Conservation (phyloP, 2,797 vertebrate genomes). For the Malacoctenus gilli region DNA sequence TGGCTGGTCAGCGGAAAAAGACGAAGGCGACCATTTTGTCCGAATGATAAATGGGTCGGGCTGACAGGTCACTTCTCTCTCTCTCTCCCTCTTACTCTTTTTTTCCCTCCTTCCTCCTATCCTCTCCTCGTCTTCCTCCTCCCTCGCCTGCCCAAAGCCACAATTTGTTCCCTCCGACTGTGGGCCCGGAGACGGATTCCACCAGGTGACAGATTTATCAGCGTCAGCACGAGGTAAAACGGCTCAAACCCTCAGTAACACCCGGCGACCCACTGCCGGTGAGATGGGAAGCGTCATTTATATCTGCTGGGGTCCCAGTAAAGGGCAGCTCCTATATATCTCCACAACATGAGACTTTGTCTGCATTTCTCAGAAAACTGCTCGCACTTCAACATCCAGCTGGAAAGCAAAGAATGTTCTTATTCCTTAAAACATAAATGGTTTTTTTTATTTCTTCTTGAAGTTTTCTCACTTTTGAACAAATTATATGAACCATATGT, state of each 20-base stretch:
- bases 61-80: conserved; percentile 91
- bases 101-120: conserved; percentile 35
- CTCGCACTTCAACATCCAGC: conserved; percentile 44
- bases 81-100: conserved; percentile 70
- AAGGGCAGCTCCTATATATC: conserved; percentile 75
- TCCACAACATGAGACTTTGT: conserved; percentile 56
- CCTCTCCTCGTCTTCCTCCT: conserved; percentile 31
- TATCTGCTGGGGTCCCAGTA: conserved; percentile 76
- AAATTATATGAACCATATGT: conserved; percentile 75
- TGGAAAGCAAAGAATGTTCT: conserved; percentile 45
- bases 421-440: conserved; percentile 53
- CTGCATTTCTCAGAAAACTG: conserved; percentile 50
- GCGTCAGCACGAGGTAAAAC: conserved; percentile 85
- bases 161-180: conserved; percentile 88
- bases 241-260: conserved; percentile 82
- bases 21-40: conserved; percentile 88
- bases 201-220: conserved; percentile 93
- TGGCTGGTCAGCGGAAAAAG: conserved; percentile 82
- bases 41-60: conserved; percentile 89
- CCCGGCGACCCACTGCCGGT: conserved; percentile 75
- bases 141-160: conserved; percentile 81
- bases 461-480: conserved; percentile 58
- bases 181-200: conserved; percentile 86
- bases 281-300: conserved; percentile 82
- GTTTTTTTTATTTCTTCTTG: conserved; percentile 57